These are phyloP conservation scores for Gortyna flavago DNA, from an alignment of 2,888 invertebrate species.

Conservation along the genomic window DNA sequence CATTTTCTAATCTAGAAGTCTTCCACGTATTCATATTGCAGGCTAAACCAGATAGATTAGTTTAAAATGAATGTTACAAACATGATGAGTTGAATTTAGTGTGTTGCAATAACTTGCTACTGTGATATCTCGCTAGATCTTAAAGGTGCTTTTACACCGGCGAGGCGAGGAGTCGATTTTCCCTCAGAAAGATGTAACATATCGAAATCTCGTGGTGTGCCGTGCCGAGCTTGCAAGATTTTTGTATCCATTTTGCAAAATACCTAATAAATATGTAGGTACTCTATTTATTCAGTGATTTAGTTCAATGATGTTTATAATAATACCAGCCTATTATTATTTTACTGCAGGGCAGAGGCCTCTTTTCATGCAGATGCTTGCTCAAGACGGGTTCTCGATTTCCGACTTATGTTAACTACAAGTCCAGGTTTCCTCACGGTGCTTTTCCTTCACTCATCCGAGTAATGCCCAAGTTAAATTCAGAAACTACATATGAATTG, in stretches of 20 bases:
- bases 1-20: background rate
- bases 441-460: too few species aligned
- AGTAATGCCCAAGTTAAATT: too few species aligned
- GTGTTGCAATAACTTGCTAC: slow-evolving; percentile 31
- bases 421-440: too few species aligned
- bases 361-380: too few species aligned
- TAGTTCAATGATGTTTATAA: background rate
- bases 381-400: too few species aligned
- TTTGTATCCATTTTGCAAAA: too few species aligned
- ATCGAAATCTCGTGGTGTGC: background rate
- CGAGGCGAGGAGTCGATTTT: background rate
- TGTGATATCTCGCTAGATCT: background rate
- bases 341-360: too few species aligned
- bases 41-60: background rate
- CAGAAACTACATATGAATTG: too few species aligned
- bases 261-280: background rate
- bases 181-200: background rate
- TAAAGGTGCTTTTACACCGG: background rate
- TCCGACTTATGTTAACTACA: too few species aligned
- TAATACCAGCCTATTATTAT: too few species aligned
- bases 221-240: too few species aligned
- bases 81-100: background rate
- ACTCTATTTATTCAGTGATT: background rate
- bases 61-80: background rate
- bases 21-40: slow-evolving; percentile 5